Conservation (phyloP, 37 sponge, comb jelly and placozoan species). For the Mnemiopsis leidyi region DNA sequence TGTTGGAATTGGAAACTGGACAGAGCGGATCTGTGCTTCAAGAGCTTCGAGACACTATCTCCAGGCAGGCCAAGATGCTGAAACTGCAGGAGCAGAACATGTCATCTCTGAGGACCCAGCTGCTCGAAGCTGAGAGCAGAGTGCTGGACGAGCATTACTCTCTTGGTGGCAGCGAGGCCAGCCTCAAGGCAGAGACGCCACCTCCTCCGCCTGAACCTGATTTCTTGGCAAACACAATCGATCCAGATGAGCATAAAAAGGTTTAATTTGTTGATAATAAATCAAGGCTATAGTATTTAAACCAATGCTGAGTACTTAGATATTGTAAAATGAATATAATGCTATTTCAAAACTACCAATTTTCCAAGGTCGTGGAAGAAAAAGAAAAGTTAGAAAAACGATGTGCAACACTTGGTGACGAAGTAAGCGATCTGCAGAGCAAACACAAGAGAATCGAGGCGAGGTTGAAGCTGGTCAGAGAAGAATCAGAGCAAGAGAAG, state of each 20-base stretch:
- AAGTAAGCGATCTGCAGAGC: conserved; percentile 7
- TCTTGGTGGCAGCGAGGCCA: conserved; percentile 27
- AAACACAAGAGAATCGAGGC: conserved; percentile 50
- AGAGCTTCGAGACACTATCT: conserved; percentile 45
- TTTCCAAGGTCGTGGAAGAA: conserved; percentile 24
- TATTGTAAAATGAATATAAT: no score
- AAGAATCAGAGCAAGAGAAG: conserved; percentile 31
- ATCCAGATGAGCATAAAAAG: conserved; percentile 64
- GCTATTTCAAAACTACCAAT: not conserved
- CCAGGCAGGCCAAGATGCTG: conserved; percentile 46
- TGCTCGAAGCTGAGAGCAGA: conserved; percentile 14
- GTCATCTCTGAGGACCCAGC: not conserved
- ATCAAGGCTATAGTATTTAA: no score
- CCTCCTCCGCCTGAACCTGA: conserved; percentile 63
- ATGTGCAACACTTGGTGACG: conserved; percentile 6
- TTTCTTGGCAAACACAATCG: not conserved
- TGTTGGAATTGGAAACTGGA: conserved; percentile 56
- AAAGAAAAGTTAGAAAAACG: conserved; percentile 45
- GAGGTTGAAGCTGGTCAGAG: conserved; percentile 29
- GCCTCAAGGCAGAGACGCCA: conserved; percentile 56
- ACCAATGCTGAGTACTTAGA: no score
- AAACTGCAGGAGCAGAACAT: conserved; percentile 49
- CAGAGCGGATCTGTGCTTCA: conserved; percentile 52
- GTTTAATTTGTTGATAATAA: not conserved
- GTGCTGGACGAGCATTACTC: conserved; percentile 15